Percentiles rank a stretch among this genome's conserved stretches.
phyloP scores from a whole-genome alignment of 2,113 vertebrate species.

The Phalacrocorax carbo region DNA sequence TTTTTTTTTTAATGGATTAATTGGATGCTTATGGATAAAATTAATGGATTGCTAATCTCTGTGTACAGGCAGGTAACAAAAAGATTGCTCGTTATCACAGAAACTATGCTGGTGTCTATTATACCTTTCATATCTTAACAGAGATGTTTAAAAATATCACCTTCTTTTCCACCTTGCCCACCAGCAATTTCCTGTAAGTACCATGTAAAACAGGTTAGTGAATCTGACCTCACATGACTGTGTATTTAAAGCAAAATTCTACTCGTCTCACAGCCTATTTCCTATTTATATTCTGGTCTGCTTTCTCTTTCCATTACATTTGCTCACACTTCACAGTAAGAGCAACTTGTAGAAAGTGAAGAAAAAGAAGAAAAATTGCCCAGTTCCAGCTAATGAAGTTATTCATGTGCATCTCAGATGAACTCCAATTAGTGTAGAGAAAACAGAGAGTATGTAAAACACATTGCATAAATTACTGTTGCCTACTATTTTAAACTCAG shows the following conservation, averaged over 20 bases:
- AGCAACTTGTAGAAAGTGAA: background rate
- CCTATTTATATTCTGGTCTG: background rate
- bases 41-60: background rate
- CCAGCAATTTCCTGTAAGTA: background rate
- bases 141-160: background rate
- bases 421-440: background rate
- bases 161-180: background rate
- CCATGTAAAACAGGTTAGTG: background rate
- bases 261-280: background rate
- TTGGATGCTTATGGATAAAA: background rate
- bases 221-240: background rate
- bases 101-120: background rate
- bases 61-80: background rate
- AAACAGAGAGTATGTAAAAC: background rate
- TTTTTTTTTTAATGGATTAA: too few species aligned
- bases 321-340: constrained; percentile 1
- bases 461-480: background rate
- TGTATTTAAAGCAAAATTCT: background rate
- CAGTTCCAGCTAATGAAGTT: background rate
- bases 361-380: background rate
- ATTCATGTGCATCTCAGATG: background rate
- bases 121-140: background rate
- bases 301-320: constrained; percentile 4
- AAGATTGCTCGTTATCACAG: background rate
- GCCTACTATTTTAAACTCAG: background rate